Evolutionary conservation across 1,140 invertebrate species (phyloP).

Genomic region (Bombus huntii): DNA sequence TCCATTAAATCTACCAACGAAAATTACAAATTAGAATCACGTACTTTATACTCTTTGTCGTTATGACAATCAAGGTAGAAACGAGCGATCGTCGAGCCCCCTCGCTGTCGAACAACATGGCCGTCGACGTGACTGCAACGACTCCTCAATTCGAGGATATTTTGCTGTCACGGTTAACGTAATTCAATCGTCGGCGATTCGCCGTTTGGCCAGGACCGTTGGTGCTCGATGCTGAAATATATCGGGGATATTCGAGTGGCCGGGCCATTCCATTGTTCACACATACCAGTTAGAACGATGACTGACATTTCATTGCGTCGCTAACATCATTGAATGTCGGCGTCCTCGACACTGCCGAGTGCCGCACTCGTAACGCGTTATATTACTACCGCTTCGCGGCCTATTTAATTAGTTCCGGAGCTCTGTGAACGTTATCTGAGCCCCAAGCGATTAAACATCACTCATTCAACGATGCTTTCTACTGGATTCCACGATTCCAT

Average conservation of each 20-base stretch:
- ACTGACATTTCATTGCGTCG: constrained; percentile 21
- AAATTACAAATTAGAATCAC: not conserved
- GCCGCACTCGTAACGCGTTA: constrained; percentile 42
- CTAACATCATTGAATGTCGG: constrained; percentile 37
- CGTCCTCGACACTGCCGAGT: constrained; percentile 9
- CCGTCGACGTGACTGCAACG: not conserved
- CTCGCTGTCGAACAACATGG: constrained; percentile 31
- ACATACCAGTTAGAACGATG: not conserved
- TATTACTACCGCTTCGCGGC: constrained; percentile 54
- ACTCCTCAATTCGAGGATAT: constrained; percentile 34
- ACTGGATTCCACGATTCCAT: not conserved
- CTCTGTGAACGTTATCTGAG: constrained; percentile 22
- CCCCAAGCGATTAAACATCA: constrained; percentile 23
- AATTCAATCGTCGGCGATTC: constrained; percentile 30
- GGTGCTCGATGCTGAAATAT: constrained; percentile 34
- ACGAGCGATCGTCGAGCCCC: constrained; percentile 20
- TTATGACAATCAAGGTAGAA: not conserved
- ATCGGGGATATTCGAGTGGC: constrained; percentile 24
- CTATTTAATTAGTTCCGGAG: constrained; percentile 61
- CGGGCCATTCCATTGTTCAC: constrained; percentile 34
- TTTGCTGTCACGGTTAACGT: constrained; percentile 48
- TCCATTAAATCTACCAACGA: not conserved
- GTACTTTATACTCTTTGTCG: not conserved
- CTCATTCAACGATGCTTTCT: not conserved
- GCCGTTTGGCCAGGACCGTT: constrained; percentile 12